These are phyloP conservation scores for Schizopygopsis malacanthus DNA, from an alignment of 2,797 vertebrate species.

Conservation along the genomic window DNA sequence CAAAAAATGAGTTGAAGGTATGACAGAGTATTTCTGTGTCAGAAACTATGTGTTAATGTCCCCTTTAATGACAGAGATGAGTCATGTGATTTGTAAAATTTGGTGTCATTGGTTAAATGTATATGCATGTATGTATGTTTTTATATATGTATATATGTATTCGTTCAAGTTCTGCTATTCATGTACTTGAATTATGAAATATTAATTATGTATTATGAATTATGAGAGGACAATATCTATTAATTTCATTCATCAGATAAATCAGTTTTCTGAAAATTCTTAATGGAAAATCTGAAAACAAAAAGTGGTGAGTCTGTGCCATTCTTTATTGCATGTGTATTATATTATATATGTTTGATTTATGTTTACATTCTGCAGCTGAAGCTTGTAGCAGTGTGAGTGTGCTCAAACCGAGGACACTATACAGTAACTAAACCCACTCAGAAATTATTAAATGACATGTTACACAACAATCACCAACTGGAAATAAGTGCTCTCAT, in stretches of 20 bases:
- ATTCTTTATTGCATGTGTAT: background rate
- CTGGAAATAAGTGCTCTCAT: constrained; percentile 70
- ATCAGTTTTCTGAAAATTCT: background rate
- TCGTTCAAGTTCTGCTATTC: background rate
- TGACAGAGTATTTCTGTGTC: too few species aligned
- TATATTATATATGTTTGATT: background rate
- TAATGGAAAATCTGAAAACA: background rate
- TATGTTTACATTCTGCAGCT: background rate
- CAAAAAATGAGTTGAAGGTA: too few species aligned
- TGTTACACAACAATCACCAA: constrained; percentile 71
- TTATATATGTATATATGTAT: background rate
- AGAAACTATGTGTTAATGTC: too few species aligned
- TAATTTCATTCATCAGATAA: constrained; percentile 59
- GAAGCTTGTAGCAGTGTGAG: constrained; percentile 24
- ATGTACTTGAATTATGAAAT: too few species aligned
- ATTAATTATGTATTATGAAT: background rate
- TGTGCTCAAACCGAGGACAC: constrained; percentile 49
- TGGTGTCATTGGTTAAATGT: too few species aligned
- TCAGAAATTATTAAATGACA: constrained; percentile 71
- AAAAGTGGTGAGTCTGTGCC: too few species aligned
- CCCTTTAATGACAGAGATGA: too few species aligned
- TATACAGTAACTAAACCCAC: constrained; percentile 67
- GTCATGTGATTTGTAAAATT: too few species aligned
- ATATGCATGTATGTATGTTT: too few species aligned
- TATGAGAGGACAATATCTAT: constrained; percentile 41